These are phyloP conservation scores for Tragelaphus strepsiceros DNA, from an alignment of 2,113 vertebrate species.

Conservation along the genomic window DNA sequence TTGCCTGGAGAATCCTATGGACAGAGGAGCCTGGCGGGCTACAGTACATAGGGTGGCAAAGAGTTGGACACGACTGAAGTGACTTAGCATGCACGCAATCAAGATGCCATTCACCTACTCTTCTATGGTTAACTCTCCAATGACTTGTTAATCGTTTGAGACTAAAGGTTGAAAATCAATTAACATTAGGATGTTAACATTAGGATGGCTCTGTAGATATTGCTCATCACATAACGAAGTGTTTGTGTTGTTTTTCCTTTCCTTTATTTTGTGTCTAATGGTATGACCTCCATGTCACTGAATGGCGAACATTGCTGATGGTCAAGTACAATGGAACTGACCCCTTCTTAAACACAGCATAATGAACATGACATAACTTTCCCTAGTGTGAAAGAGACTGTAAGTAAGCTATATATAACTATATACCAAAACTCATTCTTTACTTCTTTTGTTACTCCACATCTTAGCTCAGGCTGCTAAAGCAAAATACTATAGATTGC, in stretches of 20 bases:
- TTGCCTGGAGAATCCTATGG: background rate
- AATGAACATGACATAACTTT: background rate
- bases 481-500: background rate
- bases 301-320: background rate
- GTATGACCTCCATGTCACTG: background rate
- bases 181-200: background rate
- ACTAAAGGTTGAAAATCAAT: background rate
- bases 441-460: too few species aligned
- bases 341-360: background rate
- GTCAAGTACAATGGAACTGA: background rate
- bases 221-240: background rate
- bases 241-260: background rate
- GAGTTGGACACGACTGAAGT: accelerated
- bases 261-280: background rate
- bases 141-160: background rate
- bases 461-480: background rate
- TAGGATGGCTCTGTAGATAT: background rate
- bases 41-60: background rate
- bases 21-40: accelerated
- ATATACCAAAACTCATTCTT: background rate
- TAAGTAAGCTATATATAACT: background rate
- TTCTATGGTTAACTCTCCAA: background rate
- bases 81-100: accelerated
- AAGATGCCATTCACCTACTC: background rate
- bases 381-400: background rate